These are phyloP conservation scores for Diabrotica virgifera DNA, from an alignment of 1,140 invertebrate species.

Conservation along the genomic window DNA sequence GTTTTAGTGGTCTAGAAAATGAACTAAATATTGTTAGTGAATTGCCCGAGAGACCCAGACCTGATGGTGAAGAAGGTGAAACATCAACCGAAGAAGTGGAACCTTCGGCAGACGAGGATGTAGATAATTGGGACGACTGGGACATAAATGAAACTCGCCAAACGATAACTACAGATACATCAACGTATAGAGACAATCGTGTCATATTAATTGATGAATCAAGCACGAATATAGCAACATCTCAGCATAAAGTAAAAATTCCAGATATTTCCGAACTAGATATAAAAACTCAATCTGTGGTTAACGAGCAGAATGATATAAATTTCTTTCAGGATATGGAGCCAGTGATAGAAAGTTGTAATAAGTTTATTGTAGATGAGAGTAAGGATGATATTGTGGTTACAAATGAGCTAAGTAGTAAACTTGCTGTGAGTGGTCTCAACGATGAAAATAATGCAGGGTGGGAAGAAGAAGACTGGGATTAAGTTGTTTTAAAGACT, in stretches of 20 bases:
- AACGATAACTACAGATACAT: too few species aligned
- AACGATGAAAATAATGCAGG: slow-evolving; percentile 37
- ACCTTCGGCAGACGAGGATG: slow-evolving; percentile 41
- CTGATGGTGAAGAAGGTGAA: slow-evolving; percentile 76
- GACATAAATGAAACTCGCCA: slow-evolving; percentile 54
- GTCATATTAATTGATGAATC: too few species aligned
- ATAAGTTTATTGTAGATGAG: slow-evolving; percentile 40
- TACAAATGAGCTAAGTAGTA: slow-evolving; percentile 16
- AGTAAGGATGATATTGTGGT: slow-evolving; percentile 15
- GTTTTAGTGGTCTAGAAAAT: slow-evolving; percentile 15
- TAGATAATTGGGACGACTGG: slow-evolving; percentile 74
- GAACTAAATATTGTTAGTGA: slow-evolving; percentile 33
- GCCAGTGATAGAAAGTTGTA: slow-evolving; percentile 69
- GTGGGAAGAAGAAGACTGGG: slow-evolving; percentile 42
- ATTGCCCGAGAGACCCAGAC: slow-evolving; percentile 70
- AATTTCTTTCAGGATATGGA: slow-evolving; percentile 84
- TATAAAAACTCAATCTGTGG: slow-evolving; percentile 63
- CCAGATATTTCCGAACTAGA: slow-evolving; percentile 69
- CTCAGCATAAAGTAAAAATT: slow-evolving; percentile 34
- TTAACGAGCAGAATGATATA: slow-evolving; percentile 55
- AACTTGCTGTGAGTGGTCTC: slow-evolving; percentile 31
- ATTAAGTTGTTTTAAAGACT: neutral
- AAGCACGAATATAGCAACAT: neutral
- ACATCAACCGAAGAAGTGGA: slow-evolving; percentile 52
- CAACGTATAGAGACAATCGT: too few species aligned